Base-by-base conservation (phyloP, 2,888 invertebrate species). In the Cremastinae sp. region DNA sequence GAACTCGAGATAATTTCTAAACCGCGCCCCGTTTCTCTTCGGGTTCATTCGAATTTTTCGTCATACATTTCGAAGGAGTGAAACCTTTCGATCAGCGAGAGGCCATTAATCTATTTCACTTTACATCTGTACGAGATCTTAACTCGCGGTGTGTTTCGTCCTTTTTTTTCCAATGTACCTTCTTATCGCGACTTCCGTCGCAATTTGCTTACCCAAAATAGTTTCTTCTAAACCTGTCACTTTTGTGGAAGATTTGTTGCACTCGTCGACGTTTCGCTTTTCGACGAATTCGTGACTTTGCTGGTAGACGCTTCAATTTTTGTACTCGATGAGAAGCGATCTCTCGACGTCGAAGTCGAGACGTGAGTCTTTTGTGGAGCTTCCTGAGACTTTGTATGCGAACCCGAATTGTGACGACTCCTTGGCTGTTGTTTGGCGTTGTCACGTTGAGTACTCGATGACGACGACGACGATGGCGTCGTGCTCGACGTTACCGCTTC, bases 321-420 rank as follows among this genome's bases (percentile, higher is more conserved):
- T 28, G 59, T 47, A 62, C 54, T 45, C 56, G 28, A 49, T 49
- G 34, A 28, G 28, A 69, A 66, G 12, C 75, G 71, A 71, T 78
- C 65, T 53, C 73, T 77, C 65, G 77, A 62, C 14, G 54, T 62
- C 22, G 74, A 3, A 1, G 56, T 14, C 5, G 36, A 56, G 14
- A 41, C 22, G 69, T 82, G 81, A 7, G 61, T 36, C 74, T 85
- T 85, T 8, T 73, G 59, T 2, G 79, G 51, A 70, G n/a, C n/a
- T n/a, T 89, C 87, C 56, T 85, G 87, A 1, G 85, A 41, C 45
- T 84, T 87, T 0, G 75, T 69, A 10, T 82, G 85, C 10, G 86
- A 85, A 66, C 86, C 85, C 10, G 86, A 85, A 80, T 85, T 87
- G 4, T 85, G 87, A 69, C 85, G 81, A 68, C 82, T 87, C 62